Evolutionary conservation across 2,797 vertebrate species (phyloP), one percentile per base, ranked within the genome.

Genomic region (Setipinna tenuifilis): DNA sequence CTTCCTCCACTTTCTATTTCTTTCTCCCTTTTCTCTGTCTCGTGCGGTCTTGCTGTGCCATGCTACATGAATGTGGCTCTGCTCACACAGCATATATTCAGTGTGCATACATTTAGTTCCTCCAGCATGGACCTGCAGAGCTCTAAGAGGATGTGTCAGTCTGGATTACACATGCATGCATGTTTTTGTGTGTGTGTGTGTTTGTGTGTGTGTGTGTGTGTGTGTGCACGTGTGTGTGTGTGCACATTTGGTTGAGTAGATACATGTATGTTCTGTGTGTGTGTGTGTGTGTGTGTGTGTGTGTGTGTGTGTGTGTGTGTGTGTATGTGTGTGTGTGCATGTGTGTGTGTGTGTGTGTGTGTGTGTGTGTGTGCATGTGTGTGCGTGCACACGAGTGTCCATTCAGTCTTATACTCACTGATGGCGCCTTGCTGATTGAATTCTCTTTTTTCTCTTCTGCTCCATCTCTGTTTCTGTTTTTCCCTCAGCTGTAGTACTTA

Each of bases 391-490:
- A n/a, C 35, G 61, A 0, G n/a, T 82, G 50, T n/a, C 48, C 46
- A 21, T 54, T 54, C 46, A 54, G 14, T 35, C 7, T 41, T 75
- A 17, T 75, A 41, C 68, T 35, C n/a, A 23, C 61, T 35, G 31
- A 11, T 35, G 28, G 28, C 16, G 71, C 31, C 71, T 19, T 44
- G 71, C 35, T 78, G 17, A 78, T 78, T 6, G 17, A 78, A 31
- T 41, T 44, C 14, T 85, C 54, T 83, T 21, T 35, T 25, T 7
- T 83, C 41, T 88, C 48, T 59, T 75, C 48, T 50, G n/a, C 48
- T 68, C 48, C 44, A 54, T 65, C 82, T 85, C 82, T 59, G 17
- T 86, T 86, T 57, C 35, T 65, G 58, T 59, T 81, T 68, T 68
- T 75, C 83, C 54, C 6, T 44, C 71, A 44, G 71, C 71, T 78